A percentile compares a stretch with the other conserved stretches of the same genome.
phyloP scores from a whole-genome alignment of 2,113 vertebrate genomes.

The Tricholaema leucomelas region DNA sequence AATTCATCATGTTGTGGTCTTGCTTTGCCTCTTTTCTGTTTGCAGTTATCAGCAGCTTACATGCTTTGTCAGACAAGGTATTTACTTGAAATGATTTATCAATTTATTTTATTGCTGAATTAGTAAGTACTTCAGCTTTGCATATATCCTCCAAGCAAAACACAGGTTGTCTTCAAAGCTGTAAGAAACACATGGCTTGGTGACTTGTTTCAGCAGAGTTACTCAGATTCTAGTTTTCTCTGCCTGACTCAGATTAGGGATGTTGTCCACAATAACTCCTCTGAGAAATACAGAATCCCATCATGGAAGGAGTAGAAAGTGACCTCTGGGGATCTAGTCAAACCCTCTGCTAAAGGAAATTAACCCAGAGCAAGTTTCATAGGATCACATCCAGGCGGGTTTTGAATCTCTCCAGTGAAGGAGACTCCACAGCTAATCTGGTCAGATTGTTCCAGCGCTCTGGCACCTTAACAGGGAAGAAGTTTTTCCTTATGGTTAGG shows the following conservation, averaged over 20 bases:
- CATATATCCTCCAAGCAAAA: background rate
- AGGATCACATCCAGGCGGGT: too few species aligned
- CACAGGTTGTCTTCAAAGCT: background rate
- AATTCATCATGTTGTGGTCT: fast-evolving
- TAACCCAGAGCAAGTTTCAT: too few species aligned
- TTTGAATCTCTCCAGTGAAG: too few species aligned
- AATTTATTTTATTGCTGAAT: background rate
- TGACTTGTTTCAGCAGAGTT: background rate
- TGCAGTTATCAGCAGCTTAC: background rate
- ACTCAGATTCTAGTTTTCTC: background rate
- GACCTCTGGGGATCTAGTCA: too few species aligned
- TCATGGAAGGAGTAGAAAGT: too few species aligned
- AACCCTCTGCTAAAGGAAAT: too few species aligned
- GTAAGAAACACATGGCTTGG: background rate
- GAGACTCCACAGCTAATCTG: too few species aligned
- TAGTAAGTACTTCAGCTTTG: background rate
- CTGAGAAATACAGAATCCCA: background rate
- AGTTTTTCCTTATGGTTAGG: too few species aligned
- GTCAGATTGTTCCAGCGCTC: too few species aligned
- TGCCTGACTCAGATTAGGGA: background rate
- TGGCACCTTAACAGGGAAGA: too few species aligned
- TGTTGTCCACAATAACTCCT: background rate
- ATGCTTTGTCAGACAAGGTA: background rate
- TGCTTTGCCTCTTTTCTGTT: background rate
- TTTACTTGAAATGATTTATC: background rate